phyloP scores from a whole-genome alignment of 2,888 invertebrate genomes.

The Campoplex nolae region DNA sequence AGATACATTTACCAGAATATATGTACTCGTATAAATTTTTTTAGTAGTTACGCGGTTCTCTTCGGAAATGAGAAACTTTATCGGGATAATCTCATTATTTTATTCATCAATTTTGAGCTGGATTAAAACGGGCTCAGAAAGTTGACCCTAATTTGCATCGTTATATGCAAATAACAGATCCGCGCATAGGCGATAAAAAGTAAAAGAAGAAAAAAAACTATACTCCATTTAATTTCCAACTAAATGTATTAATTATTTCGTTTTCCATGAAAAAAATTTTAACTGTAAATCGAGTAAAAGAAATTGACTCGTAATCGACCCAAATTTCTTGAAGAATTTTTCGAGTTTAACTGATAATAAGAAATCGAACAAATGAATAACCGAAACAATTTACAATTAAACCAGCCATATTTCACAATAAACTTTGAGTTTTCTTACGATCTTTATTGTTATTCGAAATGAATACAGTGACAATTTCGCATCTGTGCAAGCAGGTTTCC shows the following conservation, averaged over 20 bases:
- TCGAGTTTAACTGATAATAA: background rate
- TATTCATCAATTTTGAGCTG: constrained; percentile 41
- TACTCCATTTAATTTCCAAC: background rate
- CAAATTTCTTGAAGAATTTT: background rate
- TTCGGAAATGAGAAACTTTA: constrained; percentile 3
- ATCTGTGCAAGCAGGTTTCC: no score
- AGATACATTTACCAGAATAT: background rate
- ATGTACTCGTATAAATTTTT: no score
- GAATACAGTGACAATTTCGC: constrained; percentile 10
- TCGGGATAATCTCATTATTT: constrained; percentile 39
- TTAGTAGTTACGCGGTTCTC: background rate
- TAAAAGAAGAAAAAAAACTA: background rate
- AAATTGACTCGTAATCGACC: background rate
- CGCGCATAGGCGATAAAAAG: background rate
- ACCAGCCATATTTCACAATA: background rate
- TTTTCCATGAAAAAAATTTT: background rate
- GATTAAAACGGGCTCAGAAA: constrained; percentile 37
- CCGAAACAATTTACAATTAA: background rate
- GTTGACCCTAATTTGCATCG: constrained; percentile 28
- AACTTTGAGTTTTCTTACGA: constrained; percentile 12
- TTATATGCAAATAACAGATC: background rate
- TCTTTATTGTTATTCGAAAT: constrained; percentile 1
- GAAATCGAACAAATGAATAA: background rate
- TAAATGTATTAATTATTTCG: no score
- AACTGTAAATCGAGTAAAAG: background rate